Evolutionary conservation across 2,888 invertebrate species (phyloP).

Genomic region (Coremacera marginata): DNA sequence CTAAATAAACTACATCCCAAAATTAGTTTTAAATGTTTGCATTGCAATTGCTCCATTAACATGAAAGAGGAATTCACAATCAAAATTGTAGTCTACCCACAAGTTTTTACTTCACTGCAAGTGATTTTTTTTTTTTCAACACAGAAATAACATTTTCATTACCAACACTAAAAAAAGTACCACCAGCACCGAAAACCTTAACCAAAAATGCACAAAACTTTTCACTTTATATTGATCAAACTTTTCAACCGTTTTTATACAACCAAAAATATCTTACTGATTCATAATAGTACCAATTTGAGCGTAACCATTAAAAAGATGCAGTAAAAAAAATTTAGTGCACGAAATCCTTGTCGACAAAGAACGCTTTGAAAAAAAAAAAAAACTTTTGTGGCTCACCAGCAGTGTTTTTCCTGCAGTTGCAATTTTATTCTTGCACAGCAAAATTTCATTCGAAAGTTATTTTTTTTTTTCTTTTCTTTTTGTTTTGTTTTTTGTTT

Average conservation of each 20-base stretch:
- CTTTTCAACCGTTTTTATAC: neutral
- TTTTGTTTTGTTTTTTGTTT: no score
- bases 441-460: neutral
- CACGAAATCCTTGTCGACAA: neutral
- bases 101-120: no score
- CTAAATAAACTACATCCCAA: no score
- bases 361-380: neutral
- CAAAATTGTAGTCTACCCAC: no score
- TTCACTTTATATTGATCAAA: slow-evolving; percentile 17
- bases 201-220: neutral
- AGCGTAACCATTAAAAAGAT: neutral
- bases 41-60: no score
- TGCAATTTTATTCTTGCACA: neutral
- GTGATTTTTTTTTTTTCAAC: no score
- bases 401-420: neutral
- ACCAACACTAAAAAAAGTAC: neutral
- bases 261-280: neutral
- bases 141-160: no score
- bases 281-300: neutral
- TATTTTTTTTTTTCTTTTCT: neutral
- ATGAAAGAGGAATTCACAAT: no score
- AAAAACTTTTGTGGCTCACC: slow-evolving; percentile 14
- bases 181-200: neutral
- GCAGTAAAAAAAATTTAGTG: neutral
- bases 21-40: no score